These are phyloP conservation scores for Sussaba pulchella DNA, from an alignment of 2,888 invertebrate genomes.

Conservation along the genomic window DNA sequence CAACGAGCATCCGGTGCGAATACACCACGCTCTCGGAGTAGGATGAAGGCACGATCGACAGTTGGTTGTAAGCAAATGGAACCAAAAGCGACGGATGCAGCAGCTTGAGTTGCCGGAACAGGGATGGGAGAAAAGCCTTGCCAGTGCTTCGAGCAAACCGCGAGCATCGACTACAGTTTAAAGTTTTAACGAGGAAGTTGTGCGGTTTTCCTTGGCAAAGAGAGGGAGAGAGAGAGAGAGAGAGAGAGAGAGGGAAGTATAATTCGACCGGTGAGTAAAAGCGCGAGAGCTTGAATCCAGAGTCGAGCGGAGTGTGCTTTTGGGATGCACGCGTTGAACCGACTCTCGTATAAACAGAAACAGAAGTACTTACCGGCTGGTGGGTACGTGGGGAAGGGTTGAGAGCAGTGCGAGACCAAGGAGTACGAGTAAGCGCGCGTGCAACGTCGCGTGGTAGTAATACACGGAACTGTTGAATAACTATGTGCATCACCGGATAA, in stretches of 20 bases:
- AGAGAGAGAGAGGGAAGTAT: slow-evolving; percentile 10
- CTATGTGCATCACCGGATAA: background rate
- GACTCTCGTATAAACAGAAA: slow-evolving; percentile 48
- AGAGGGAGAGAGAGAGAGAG: background rate
- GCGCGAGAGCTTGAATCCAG: background rate
- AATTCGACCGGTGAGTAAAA: slow-evolving; percentile 22
- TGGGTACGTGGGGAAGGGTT: background rate
- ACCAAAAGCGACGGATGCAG: background rate
- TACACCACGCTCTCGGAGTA: background rate
- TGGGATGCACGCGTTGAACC: background rate
- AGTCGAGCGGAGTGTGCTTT: background rate
- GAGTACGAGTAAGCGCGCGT: slow-evolving; percentile 27
- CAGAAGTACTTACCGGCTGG: slow-evolving; percentile 35
- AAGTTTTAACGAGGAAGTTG: slow-evolving; percentile 56
- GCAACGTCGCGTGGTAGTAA: background rate
- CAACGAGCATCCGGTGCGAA: slow-evolving; percentile 3
- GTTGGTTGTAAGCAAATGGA: slow-evolving; percentile 10
- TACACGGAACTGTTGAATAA: slow-evolving; percentile 18
- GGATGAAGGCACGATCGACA: background rate
- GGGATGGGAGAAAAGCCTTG: background rate
- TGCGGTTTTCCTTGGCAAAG: slow-evolving; percentile 30
- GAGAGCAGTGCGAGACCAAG: slow-evolving; percentile 2
- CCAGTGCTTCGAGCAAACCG: slow-evolving; percentile 6
- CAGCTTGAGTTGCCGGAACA: slow-evolving; percentile 14
- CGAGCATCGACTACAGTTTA: slow-evolving; percentile 28